phyloP scores from a whole-genome alignment of 2,888 invertebrate genomes.

The Ormyrus pomaceus region DNA sequence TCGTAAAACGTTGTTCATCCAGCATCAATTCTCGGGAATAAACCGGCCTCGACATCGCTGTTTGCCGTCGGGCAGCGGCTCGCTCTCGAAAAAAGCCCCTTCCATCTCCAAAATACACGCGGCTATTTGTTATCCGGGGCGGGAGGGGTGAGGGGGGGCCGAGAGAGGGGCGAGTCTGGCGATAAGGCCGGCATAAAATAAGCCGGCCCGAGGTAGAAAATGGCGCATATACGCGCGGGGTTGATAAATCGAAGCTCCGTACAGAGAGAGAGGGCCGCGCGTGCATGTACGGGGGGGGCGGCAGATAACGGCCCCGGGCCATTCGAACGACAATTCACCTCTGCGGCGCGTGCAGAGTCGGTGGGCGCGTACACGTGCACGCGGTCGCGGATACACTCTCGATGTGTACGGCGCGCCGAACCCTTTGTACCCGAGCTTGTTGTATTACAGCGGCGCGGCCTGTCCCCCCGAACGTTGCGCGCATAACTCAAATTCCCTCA shows the following conservation, averaged over 20 bases:
- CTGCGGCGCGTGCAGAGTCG: too few relatives aligned
- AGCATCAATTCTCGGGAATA: slow-evolving; percentile 26
- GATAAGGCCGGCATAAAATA: slow-evolving; percentile 52
- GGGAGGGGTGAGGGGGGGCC: background rate
- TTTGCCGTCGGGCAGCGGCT: background rate
- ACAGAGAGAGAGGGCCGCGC: too few relatives aligned
- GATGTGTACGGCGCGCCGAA: slow-evolving; percentile 1
- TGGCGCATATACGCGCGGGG: slow-evolving; percentile 34
- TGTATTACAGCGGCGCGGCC: too few relatives aligned
- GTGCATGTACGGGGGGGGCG: background rate
- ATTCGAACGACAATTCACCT: slow-evolving; percentile 37
- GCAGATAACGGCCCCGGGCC: slow-evolving; percentile 23
- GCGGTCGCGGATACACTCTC: slow-evolving; percentile 1
- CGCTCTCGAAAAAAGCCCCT: too few relatives aligned
- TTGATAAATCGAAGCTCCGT: slow-evolving; percentile 53
- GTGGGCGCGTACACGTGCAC: background rate
- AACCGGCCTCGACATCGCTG: background rate
- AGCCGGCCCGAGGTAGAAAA: slow-evolving; percentile 38
- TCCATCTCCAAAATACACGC: background rate
- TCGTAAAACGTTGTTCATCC: slow-evolving; percentile 6
- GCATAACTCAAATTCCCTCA: slow-evolving; percentile 58
- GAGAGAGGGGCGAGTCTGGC: background rate
- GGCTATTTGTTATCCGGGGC: slow-evolving; percentile 46
- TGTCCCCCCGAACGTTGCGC: background rate
- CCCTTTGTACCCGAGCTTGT: slow-evolving; percentile 4